A percentile compares a stretch with the other conserved stretches of the same genome.
Conservation (phyloP, 2,797 vertebrate species). For the Gobio occitaniae region DNA sequence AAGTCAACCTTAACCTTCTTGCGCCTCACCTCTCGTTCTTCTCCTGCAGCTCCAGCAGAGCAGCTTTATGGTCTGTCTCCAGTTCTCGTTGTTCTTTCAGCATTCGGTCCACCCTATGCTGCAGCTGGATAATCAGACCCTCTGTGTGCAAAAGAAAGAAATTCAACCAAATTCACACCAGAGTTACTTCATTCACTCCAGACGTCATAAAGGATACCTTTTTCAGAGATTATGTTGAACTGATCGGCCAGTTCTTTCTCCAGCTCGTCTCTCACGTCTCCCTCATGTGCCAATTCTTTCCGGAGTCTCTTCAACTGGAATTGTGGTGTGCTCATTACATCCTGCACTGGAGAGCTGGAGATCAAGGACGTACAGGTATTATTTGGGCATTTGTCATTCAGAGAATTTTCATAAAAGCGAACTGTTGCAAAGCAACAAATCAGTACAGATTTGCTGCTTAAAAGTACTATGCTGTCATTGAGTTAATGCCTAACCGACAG, state of each 20-base stretch:
- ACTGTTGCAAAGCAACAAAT: neutral
- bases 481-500: neutral
- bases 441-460: neutral
- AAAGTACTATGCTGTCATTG: neutral
- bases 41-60: conserved; percentile 49
- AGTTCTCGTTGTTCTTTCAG: conserved; percentile 51
- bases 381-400: neutral
- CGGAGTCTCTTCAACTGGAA: conserved; percentile 88
- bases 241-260: conserved; percentile 84
- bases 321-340: conserved; percentile 91
- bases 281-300: conserved; percentile 83
- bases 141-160: conserved; percentile 31
- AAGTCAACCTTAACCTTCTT: neutral
- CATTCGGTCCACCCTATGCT: conserved; percentile 53
- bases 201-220: conserved; percentile 73
- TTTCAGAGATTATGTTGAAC: conserved; percentile 79
- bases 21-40: conserved; percentile 51
- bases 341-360: conserved; percentile 85
- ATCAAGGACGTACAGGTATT: conserved; percentile 36
- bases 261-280: conserved; percentile 85
- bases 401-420: neutral
- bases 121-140: conserved; percentile 50
- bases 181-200: neutral
- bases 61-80: conserved; percentile 48
- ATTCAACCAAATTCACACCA: neutral